Base-by-base conservation (phyloP, 53 echinoderm and acorn worm species). In the Arbacia lixula region DNA sequence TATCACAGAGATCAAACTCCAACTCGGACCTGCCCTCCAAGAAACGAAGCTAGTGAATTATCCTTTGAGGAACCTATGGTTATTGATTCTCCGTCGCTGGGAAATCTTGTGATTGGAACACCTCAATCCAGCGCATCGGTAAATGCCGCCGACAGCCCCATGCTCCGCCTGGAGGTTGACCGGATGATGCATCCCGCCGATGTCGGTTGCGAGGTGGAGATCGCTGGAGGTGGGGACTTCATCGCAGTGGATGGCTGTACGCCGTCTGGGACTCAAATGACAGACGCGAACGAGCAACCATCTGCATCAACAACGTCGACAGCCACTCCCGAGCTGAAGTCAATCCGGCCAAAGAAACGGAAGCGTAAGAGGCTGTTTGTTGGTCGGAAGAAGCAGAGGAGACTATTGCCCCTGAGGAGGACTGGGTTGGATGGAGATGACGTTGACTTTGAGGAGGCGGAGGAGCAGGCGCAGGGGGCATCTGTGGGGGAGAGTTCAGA, bases 141-240 rank as follows among this genome's bases (percentile, higher is more conserved):
- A 12, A 29, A 0, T 2, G 33, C 8, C 3, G 64, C 6, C 36
- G 36, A 19, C 29, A 30, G 29, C 19, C 71, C 71, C 14, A 29
- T 24, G 43, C 11, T 26, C 2, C 5, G 14, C 17, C 42, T 42
- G 1, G 71, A 75, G 2, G 75, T 75, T 11, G 54, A 75, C 75
- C 52, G 75, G 55, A 75, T 32, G 12, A 53, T 31, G 24, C 75
- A 54, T 35, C 75, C 75, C 31, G 75, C 55, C 29, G 75, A 75
- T 54, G n/a, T 75, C 19, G 75, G 75, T 34, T 54, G 53, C 21
- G 75, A 75, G 54, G 75, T 54, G 35, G 75, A 75, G 35, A 54
- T 75, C 17, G 54, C 36, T 6, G 26, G 71, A 2, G 66, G 38
- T 38, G 26, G 71, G 6, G 66, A 66, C 66, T 66, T 66, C 8